Evolutionary conservation across 2,888 invertebrate genomes (phyloP), one percentile per base, ranked within the genome.

Genomic region (Orgyia antiqua): DNA sequence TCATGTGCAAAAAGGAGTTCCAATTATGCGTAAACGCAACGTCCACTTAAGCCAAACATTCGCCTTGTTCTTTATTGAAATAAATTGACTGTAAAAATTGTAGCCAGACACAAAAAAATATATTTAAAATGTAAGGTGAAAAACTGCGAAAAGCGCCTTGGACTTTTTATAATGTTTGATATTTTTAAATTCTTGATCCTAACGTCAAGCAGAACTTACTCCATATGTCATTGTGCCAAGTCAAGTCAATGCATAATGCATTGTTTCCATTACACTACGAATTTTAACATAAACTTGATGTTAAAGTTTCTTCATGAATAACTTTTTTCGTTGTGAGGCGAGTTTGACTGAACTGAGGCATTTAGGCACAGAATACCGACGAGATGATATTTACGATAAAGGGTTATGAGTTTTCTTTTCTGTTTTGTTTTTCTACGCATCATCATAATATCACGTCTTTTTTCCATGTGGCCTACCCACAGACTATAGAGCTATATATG

Each of bases 221-320:
- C 75, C 77, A 77, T 80, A 74, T 72, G 82, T 83, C 83, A 86
- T 80, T 74, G 77, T 82, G 79, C 78, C 80, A 73, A 66, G 57
- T 53, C 54, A 51, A 57, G 58, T 44, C 62, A 45, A 77, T 86
- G 77, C 74, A 86, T 86, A 61, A 86, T 82, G 74, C 74, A 86
- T 82, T 71, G 83, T 79, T 83, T 84, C 77, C 83, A 86, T 84
- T 86, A 82, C 78, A 82, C 82, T 79, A 80, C 78, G 74, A 78
- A 67, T 72, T 80, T 84, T 83, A 79, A 78, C 79, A 82, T 80
- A 83, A 80, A 77, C 72, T 64, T 64, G 76, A 83, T 82, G 83
- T 82, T 78, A 77, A 79, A 65, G 76, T 78, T 77, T 75, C 68
- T 72, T 68, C 71, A 75, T 77, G 80, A 79, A 83, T 82, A 83